Base-by-base conservation (phyloP, 2,113 vertebrate species). In the Trichomycterus rosablanca region DNA sequence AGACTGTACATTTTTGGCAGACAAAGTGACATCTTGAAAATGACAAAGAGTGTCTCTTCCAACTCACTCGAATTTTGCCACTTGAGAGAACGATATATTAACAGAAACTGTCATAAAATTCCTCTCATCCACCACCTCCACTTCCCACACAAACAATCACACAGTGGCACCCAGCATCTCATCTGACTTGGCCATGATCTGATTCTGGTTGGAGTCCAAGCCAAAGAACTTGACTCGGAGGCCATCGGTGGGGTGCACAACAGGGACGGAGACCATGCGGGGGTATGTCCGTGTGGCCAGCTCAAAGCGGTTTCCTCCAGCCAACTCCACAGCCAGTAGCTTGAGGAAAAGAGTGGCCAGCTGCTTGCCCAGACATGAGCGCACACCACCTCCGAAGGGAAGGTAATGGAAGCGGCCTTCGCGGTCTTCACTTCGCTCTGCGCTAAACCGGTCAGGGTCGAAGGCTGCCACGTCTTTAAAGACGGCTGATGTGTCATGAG, bases 141-240 rank as follows among this genome's bases (percentile, higher is more conserved):
- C 32, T 0, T 48, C 44, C 4, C 54, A 19, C 8, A 28, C 55
- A n/a, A n/a, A n/a, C n/a, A n/a, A n/a, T 49, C 88, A 97, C 78
- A 97, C 95, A 0, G 95, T 90, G 1, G 94, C 92, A 0, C 92
- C 93, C 72, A 97, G 74, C 80, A 95, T 87, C 78, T 93, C 88
- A 20, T 97, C 93, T 0, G 92, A 84, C 76, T 96, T 96, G 2
- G 92, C 89, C 86, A 94, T 87, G 78, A 98, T 97, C 84, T 98
- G 91, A 4, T 98, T 98, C 89, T 98, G 96, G 81, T 97, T 98
- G 72, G 96, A 97, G 88, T 98, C 95, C 74, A 97, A 83, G 80
- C 96, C 96, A 0, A 89, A 97, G 82, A 99, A 98, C 70, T 93
- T 96, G 74, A 98, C 95, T 50, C 88, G 94, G 26, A 98, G 87